Conservation (phyloP, 2,113 vertebrate species). For the Alosa alosa region DNA sequence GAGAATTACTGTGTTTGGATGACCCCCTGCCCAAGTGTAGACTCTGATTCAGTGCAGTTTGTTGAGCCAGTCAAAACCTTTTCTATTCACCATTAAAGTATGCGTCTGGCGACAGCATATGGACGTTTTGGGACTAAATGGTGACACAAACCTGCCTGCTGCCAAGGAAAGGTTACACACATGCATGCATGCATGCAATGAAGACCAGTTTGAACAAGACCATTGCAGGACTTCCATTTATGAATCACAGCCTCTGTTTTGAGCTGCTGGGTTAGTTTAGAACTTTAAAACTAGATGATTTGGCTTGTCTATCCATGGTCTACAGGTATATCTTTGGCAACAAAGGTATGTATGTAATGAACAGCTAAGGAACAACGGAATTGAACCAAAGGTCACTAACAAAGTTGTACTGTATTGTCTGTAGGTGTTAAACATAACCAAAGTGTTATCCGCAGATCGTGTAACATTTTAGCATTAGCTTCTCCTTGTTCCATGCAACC, state of each 20-base stretch:
- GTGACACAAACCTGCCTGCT: not conserved
- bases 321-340: no score
- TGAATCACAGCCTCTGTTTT: not conserved
- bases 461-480: not conserved
- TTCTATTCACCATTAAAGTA: not conserved
- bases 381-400: not conserved
- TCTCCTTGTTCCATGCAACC: not conserved
- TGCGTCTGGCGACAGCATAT: not conserved
- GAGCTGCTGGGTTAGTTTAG: not conserved
- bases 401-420: not conserved
- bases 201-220: not conserved
- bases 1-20: not conserved
- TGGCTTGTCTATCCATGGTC: not conserved
- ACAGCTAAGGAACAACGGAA: not conserved
- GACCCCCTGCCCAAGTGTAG: not conserved
- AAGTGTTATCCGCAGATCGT: not conserved
- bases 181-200: not conserved
- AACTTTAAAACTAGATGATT: not conserved
- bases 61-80: not conserved
- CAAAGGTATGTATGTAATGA: not conserved
- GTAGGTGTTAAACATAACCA: no score
- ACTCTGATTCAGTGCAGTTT: not conserved
- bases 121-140: not conserved
- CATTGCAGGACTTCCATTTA: not conserved
- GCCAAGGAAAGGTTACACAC: not conserved